phyloP scores from a whole-genome alignment of 2,888 invertebrate species.

The Spisula subtruncata region DNA sequence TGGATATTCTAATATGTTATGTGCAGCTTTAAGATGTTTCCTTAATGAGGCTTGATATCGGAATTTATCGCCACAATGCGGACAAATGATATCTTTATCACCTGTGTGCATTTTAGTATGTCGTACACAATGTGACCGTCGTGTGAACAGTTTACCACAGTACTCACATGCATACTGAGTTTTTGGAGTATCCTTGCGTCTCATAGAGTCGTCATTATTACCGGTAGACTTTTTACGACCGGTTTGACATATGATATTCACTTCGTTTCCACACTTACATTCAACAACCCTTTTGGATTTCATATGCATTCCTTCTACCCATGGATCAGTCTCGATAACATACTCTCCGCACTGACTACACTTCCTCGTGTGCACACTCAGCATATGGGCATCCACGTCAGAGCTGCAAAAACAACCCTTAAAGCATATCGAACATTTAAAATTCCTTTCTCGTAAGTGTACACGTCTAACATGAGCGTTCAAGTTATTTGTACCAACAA shows the following conservation, averaged over 20 bases:
- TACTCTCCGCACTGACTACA: slow-evolving; percentile 27
- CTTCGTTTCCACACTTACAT: slow-evolving; percentile 27
- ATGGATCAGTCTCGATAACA: slow-evolving; percentile 25
- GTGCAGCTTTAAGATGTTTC: slow-evolving; percentile 20
- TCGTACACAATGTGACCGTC: slow-evolving; percentile 4
- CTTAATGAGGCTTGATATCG: slow-evolving; percentile 20
- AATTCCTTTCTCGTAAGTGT: slow-evolving; percentile 4
- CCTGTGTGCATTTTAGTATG: slow-evolving; percentile 25
- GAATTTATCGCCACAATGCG: slow-evolving; percentile 1
- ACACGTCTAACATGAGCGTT: slow-evolving; percentile 35
- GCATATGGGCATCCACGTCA: slow-evolving; percentile 22
- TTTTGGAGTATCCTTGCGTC: neutral
- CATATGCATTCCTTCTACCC: slow-evolving; percentile 17
- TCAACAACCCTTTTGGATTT: slow-evolving; percentile 6
- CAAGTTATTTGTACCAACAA: slow-evolving; percentile 29
- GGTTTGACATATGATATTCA: neutral
- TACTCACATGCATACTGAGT: slow-evolving; percentile 26
- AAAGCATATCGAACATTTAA: slow-evolving; percentile 16
- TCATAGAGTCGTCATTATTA: neutral
- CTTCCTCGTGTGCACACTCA: slow-evolving; percentile 23
- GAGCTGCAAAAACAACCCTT: slow-evolving; percentile 17
- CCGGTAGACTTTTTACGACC: neutral
- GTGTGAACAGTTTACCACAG: slow-evolving; percentile 20
- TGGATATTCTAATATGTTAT: slow-evolving; percentile 19
- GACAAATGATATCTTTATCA: slow-evolving; percentile 4